Conservation (phyloP, 1,140 invertebrate genomes). For the Hyles vespertilio region DNA sequence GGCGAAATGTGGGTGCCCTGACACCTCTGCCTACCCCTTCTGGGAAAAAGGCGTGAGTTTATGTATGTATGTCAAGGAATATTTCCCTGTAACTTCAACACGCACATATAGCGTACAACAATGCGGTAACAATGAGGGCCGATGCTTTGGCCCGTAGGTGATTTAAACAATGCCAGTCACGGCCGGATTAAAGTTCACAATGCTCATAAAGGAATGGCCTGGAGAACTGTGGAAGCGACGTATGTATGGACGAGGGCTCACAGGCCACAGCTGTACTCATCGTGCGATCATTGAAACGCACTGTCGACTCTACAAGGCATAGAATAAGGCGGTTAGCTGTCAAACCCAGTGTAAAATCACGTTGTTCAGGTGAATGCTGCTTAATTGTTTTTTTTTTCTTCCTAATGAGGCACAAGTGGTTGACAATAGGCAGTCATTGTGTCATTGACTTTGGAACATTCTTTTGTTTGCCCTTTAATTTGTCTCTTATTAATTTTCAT, state of each 20-base stretch:
- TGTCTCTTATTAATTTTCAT: slow-evolving; percentile 40
- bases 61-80: too few species aligned
- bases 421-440: slow-evolving; percentile 61
- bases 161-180: slow-evolving; percentile 60
- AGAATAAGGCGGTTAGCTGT: not conserved
- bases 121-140: slow-evolving; percentile 29
- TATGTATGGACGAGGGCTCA: slow-evolving; percentile 40
- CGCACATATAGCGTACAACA: slow-evolving; percentile 3
- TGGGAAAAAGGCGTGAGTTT: too few species aligned
- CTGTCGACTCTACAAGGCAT: not conserved
- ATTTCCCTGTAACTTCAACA: too few species aligned
- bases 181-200: slow-evolving; percentile 57
- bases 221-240: slow-evolving; percentile 38
- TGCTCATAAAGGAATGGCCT: slow-evolving; percentile 62
- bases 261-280: slow-evolving; percentile 10
- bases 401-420: slow-evolving; percentile 67
- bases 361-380: slow-evolving; percentile 37
- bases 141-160: slow-evolving; percentile 41
- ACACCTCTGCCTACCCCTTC: too few species aligned
- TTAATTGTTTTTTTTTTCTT: slow-evolving; percentile 68
- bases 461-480: slow-evolving; percentile 40
- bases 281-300: too few species aligned
- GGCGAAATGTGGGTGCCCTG: too few species aligned
- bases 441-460: slow-evolving; percentile 41
- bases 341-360: slow-evolving; percentile 3